A percentile compares a stretch with the other conserved stretches of the same genome.
Conservation (phyloP, 2,113 vertebrate genomes). For the Saguinus imperator region DNA sequence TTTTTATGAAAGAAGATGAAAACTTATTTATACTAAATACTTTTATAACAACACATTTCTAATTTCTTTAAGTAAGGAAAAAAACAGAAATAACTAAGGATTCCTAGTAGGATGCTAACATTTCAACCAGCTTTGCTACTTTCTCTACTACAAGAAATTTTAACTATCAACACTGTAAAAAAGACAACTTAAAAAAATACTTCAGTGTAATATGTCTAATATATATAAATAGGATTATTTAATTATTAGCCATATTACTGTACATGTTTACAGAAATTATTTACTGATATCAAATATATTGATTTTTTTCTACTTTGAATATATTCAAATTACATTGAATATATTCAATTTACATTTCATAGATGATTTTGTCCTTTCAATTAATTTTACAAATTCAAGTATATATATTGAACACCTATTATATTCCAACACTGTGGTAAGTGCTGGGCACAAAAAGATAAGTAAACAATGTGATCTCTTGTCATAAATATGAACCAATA, state of each 20-base stretch:
- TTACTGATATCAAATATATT: neutral
- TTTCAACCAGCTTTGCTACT: neutral
- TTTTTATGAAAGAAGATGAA: slow-evolving; percentile 17
- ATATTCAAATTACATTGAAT: slow-evolving; percentile 9
- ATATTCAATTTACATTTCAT: neutral
- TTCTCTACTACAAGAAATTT: neutral
- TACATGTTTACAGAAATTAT: slow-evolving; percentile 21
- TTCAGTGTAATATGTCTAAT: neutral
- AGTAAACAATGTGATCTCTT: neutral
- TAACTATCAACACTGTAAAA: neutral
- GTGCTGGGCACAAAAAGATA: neutral
- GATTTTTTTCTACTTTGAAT: slow-evolving; percentile 14
- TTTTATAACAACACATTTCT: slow-evolving; percentile 35
- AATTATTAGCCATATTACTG: neutral
- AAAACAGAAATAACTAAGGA: neutral
- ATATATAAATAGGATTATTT: neutral
- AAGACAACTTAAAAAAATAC: neutral
- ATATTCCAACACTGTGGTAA: neutral
- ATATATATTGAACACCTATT: neutral
- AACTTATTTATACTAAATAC: neutral
- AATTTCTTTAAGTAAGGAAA: neutral
- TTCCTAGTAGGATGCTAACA: neutral
- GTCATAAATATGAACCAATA: neutral
- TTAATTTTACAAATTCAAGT: slow-evolving; percentile 31
- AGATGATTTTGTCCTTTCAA: neutral